Conservation (phyloP, 1,140 invertebrate species). For the Drosophila equinoxialis region DNA sequence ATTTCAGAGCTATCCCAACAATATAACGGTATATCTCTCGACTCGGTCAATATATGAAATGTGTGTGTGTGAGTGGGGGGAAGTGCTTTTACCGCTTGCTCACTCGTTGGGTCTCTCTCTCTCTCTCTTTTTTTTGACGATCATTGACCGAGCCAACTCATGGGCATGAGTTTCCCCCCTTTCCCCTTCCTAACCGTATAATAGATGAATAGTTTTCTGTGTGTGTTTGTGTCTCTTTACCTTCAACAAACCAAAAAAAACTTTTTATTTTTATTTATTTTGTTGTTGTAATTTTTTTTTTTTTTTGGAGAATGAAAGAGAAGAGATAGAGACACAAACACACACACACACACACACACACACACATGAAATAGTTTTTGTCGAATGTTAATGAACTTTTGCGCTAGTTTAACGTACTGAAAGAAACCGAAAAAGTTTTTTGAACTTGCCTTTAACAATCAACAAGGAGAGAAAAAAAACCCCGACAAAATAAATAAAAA, state of each 20-base stretch:
- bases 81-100: conserved; percentile 11
- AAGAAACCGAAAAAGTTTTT: conserved; percentile 68
- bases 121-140: conserved; percentile 30
- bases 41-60: conserved; percentile 31
- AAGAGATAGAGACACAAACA: conserved; percentile 12
- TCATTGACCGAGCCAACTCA: conserved; percentile 54
- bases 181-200: conserved; percentile 36
- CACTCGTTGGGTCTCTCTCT: neutral
- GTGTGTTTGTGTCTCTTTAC: conserved; percentile 35
- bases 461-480: conserved; percentile 28
- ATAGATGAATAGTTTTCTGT: conserved; percentile 49
- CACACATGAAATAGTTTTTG: conserved; percentile 70
- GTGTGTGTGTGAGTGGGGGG: conserved; percentile 3
- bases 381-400: conserved; percentile 82
- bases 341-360: conserved; percentile 19
- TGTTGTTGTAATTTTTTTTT: conserved; percentile 27
- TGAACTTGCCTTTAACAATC: conserved; percentile 55
- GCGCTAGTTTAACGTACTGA: conserved; percentile 68
- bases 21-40: conserved; percentile 59
- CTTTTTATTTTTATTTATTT: conserved; percentile 19
- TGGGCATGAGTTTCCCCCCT: neutral
- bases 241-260: conserved; percentile 40
- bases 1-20: conserved; percentile 77
- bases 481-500: neutral
- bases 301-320: conserved; percentile 22